A percentile compares a stretch with the other conserved stretches of the same genome.
Evolutionary conservation across 2,888 invertebrate species (phyloP).

Genomic region (Oxycera nigricornis): DNA sequence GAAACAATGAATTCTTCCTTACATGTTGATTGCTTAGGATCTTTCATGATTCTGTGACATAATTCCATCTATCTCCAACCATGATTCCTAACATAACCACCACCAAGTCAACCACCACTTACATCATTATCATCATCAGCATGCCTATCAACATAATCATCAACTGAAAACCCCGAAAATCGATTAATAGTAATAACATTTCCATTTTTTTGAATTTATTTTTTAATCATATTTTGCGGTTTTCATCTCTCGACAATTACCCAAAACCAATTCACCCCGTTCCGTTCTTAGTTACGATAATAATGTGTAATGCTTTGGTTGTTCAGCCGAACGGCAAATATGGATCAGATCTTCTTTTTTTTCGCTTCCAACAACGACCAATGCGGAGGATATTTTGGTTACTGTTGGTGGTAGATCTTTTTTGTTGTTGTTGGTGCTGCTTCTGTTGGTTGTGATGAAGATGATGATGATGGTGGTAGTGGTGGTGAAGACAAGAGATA

Average conservation of each 20-base stretch:
- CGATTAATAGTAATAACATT: constrained; percentile 39
- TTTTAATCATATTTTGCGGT: constrained; percentile 47
- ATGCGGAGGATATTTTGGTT: constrained; percentile 25
- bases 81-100: too few species aligned
- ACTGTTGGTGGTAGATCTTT: too few species aligned
- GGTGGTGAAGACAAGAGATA: neutral
- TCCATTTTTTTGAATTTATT: constrained; percentile 27
- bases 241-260: constrained; percentile 43
- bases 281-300: constrained; percentile 9
- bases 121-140: neutral
- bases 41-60: too few species aligned
- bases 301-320: constrained; percentile 31
- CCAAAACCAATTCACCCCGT: constrained; percentile 32
- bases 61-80: too few species aligned
- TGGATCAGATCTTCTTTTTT: constrained; percentile 37
- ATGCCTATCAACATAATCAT: neutral
- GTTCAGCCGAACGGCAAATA: constrained; percentile 40
- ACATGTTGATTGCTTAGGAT: too few species aligned
- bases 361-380: constrained; percentile 2
- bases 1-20: too few species aligned
- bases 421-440: neutral
- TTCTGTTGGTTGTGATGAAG: too few species aligned
- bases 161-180: constrained; percentile 30
- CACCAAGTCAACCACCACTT: too few species aligned
- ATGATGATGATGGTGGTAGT: neutral